These are phyloP conservation scores for Andrena trimmerana DNA, from an alignment of 2,888 invertebrate genomes.

Conservation along the genomic window DNA sequence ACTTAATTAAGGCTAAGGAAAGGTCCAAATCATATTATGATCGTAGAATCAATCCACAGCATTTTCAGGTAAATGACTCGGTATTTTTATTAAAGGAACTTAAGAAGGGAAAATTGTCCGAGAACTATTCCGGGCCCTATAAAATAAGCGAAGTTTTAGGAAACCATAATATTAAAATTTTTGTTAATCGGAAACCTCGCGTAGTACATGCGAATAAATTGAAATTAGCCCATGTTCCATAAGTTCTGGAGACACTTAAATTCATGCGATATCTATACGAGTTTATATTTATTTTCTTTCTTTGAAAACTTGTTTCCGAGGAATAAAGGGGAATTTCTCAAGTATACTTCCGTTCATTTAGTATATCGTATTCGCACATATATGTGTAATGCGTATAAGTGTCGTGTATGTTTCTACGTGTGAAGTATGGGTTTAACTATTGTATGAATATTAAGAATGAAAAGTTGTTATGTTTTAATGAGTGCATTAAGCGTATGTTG, in stretches of 20 bases:
- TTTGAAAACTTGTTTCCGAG: no score
- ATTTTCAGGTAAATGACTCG: background rate
- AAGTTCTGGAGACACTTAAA: background rate
- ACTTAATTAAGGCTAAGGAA: constrained; percentile 5
- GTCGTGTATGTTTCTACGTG: no score
- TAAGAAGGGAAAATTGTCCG: constrained; percentile 1
- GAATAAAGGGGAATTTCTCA: no score
- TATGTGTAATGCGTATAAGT: no score
- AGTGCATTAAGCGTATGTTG: background rate
- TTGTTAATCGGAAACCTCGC: constrained; percentile 10
- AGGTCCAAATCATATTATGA: constrained; percentile 19
- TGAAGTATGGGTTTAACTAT: background rate
- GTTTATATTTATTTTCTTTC: no score
- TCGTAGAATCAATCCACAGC: constrained; percentile 4
- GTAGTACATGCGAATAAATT: constrained; percentile 1
- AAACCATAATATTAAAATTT: constrained; percentile 17
- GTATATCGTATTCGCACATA: no score
- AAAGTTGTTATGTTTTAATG: background rate
- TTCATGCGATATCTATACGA: background rate
- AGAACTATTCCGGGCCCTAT: background rate
- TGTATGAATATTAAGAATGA: background rate
- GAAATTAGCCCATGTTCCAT: constrained; percentile 7
- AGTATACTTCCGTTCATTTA: no score
- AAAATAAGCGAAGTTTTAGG: background rate
- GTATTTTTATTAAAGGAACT: constrained; percentile 17